These are phyloP conservation scores for Pimpla rufipes DNA, from an alignment of 2,888 invertebrate species.

Conservation along the genomic window DNA sequence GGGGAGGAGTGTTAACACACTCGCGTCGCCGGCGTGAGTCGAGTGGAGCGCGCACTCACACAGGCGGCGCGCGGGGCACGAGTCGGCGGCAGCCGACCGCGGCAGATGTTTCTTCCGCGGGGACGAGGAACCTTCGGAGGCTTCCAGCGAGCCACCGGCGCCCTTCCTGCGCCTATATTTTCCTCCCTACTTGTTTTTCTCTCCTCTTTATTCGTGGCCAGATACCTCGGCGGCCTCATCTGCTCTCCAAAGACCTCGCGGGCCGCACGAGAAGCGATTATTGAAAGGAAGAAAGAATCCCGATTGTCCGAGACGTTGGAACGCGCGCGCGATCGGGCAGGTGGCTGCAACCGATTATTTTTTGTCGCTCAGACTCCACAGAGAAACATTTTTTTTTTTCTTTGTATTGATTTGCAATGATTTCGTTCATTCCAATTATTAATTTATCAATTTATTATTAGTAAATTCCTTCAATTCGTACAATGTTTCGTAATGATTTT, in stretches of 20 bases:
- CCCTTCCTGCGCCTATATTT: slow-evolving; percentile 31
- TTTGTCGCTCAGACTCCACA: slow-evolving; percentile 23
- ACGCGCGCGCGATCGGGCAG: slow-evolving; percentile 63
- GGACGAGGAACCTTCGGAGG: slow-evolving; percentile 51
- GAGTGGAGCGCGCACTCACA: neutral
- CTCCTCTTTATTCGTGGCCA: slow-evolving; percentile 28
- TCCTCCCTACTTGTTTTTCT: slow-evolving; percentile 42
- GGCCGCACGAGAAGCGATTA: slow-evolving; percentile 42
- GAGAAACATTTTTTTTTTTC: neutral
- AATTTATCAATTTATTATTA: too few species aligned
- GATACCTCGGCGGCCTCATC: slow-evolving; percentile 58
- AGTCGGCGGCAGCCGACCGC: slow-evolving; percentile 64
- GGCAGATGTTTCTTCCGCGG: slow-evolving; percentile 72
- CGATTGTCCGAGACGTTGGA: slow-evolving; percentile 54
- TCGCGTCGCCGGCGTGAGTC: neutral
- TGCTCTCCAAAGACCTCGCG: slow-evolving; percentile 51
- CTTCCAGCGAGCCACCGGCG: slow-evolving; percentile 28
- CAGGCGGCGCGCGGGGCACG: slow-evolving; percentile 68
- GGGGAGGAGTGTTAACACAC: slow-evolving; percentile 27
- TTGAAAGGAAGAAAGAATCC: slow-evolving; percentile 56
- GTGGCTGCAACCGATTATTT: slow-evolving; percentile 58
- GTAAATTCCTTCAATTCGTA: too few species aligned
- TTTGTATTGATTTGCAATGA: too few species aligned
- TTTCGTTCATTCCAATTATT: neutral
- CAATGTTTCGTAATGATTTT: too few species aligned